These are phyloP conservation scores for Agraylea sexmaculata DNA, from an alignment of 1,140 invertebrate genomes.

Conservation along the genomic window DNA sequence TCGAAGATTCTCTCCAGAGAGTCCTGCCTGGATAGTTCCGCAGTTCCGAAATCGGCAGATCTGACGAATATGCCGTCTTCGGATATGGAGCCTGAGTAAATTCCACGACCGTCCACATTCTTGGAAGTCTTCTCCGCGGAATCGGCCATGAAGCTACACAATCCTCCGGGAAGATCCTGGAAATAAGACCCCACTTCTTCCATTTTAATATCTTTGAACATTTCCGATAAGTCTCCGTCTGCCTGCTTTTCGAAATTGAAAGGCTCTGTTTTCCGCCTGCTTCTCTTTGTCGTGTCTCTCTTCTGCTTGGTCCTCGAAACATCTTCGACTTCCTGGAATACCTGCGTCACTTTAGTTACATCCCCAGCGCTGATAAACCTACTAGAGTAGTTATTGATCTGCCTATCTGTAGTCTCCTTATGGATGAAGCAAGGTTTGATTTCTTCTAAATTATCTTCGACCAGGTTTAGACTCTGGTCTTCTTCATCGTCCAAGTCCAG, in stretches of 20 bases:
- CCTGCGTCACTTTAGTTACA: background rate
- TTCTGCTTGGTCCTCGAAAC: conserved; percentile 22
- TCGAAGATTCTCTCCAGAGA: conserved; percentile 20
- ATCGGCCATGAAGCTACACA: conserved; percentile 12
- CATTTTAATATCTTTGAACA: background rate
- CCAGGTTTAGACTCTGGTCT: background rate
- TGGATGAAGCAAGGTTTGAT: background rate
- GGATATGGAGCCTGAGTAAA: conserved; percentile 14
- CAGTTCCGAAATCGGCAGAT: conserved; percentile 25
- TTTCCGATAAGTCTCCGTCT: conserved; percentile 12
- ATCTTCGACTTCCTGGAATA: conserved; percentile 5
- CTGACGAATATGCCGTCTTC: conserved; percentile 18
- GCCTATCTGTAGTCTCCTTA: conserved; percentile 4
- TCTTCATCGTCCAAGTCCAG: background rate
- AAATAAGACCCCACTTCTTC: conserved; percentile 1
- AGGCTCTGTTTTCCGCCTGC: conserved; percentile 18
- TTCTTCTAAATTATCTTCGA: background rate
- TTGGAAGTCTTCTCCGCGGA: conserved; percentile 7
- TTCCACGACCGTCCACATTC: conserved; percentile 1
- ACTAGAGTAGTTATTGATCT: conserved; percentile 11
- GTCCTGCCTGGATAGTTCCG: conserved; percentile 28
- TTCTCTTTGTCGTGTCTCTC: conserved; percentile 17
- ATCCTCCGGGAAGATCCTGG: conserved; percentile 6
- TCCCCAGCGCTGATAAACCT: conserved; percentile 4
- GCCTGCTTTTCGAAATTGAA: conserved; percentile 19